Percentiles rank a stretch among this genome's conserved stretches.
Conservation (phyloP, 2,113 vertebrate genomes). For the Lanius ludovicianus region DNA sequence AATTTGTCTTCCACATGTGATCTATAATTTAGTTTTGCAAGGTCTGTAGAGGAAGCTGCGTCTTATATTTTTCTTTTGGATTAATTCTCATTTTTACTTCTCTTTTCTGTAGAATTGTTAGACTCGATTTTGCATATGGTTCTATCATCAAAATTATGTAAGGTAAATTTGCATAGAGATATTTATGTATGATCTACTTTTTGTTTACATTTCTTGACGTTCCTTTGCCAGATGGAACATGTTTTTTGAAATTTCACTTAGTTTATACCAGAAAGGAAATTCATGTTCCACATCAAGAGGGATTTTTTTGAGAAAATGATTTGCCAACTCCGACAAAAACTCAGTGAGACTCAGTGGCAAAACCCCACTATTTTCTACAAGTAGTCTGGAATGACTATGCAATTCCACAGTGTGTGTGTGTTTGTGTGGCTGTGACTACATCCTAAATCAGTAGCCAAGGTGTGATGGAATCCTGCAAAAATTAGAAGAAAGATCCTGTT, state of each 20-base stretch:
- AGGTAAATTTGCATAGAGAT: not conserved
- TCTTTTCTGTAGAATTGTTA: not conserved
- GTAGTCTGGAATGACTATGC: not conserved
- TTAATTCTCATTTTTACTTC: not conserved
- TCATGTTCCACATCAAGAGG: not conserved
- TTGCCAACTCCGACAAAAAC: not conserved
- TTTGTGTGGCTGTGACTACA: not conserved
- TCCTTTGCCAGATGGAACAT: not conserved
- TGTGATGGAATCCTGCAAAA: not conserved
- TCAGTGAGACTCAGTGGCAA: not conserved
- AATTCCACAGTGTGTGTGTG: not conserved
- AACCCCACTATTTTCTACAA: fast-evolving
- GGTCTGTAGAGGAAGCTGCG: not conserved
- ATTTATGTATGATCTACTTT: not conserved
- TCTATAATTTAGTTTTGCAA: not conserved
- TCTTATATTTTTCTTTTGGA: not conserved
- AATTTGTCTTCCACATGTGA: not conserved
- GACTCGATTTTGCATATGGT: not conserved
- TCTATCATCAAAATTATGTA: not conserved
- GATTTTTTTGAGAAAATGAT: not conserved
- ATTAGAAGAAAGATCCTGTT: not conserved
- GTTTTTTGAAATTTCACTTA: not conserved
- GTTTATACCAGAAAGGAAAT: not conserved
- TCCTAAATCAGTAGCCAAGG: not conserved
- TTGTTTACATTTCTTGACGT: not conserved